These are phyloP conservation scores for Pecten maximus DNA, from an alignment of 2,888 invertebrate species.

Conservation along the genomic window DNA sequence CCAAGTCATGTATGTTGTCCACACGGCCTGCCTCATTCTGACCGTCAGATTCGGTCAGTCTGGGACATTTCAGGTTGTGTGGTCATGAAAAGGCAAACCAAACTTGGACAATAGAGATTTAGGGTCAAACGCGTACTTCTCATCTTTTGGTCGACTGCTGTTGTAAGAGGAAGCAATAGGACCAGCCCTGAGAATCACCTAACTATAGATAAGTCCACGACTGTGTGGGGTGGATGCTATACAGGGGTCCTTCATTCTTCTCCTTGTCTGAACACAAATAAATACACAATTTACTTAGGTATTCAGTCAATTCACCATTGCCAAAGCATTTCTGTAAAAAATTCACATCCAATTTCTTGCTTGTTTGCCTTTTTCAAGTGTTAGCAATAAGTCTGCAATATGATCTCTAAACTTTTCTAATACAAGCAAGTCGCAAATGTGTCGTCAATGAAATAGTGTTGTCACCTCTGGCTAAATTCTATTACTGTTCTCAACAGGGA, in stretches of 20 bases:
- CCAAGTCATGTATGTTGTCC: neutral
- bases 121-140: neutral
- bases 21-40: neutral
- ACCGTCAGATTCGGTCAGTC: neutral
- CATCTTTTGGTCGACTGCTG: constrained; percentile 14
- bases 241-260: neutral
- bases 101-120: neutral
- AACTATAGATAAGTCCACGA: neutral
- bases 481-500: constrained; percentile 8
- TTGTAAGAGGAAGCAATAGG: neutral
- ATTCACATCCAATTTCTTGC: neutral
- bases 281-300: constrained; percentile 22
- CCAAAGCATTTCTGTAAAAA: neutral
- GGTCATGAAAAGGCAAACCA: neutral
- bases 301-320: neutral
- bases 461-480: neutral
- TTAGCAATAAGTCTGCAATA: neutral
- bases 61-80: neutral
- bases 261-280: neutral
- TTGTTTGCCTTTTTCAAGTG: neutral
- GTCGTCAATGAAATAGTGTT: neutral
- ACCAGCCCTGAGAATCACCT: neutral
- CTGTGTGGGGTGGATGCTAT: neutral
- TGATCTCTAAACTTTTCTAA: neutral
- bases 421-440: neutral